Base-by-base conservation (phyloP, 2,113 vertebrate species). In the Sapajus apella region DNA sequence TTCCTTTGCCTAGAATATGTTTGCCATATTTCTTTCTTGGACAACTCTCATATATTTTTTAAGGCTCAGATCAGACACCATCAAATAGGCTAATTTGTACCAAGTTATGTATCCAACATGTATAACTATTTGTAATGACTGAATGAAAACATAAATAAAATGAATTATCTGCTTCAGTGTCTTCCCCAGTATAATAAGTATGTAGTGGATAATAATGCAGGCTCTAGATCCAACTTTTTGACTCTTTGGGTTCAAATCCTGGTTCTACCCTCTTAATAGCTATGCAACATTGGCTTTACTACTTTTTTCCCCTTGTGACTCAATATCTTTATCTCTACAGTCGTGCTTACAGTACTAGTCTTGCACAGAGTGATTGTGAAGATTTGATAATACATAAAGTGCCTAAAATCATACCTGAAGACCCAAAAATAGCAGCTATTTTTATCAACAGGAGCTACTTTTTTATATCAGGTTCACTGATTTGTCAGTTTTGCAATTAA, bases 401-500 rank as follows among this genome's bases (percentile, higher is more conserved):
- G 2, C 13, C 6, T 52, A 61, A 70, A 90, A 21, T 61, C 89
- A 25, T 35, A 79, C 11, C 11, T 58, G 76, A 87, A 12, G 30
- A 47, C 40, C 27, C 37, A 56, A 82, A 91, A 79, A 64, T 30
- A 94, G n/a, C 37, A 89, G 40, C 14, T 23, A 17, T 43, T 85
- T 35, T 85, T 79, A 70, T 84, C 35, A 96, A 40, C 1, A 12
- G 32, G 55, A 87, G 43, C n/a, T 96, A 43, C 43, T 94, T 83
- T 95, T 61, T 47, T 45, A 52, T 66, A 82, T 80, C 17, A 45
- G 10, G 16, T 16, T 81, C 25, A 90, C 18, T 84, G 70, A 87
- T 56, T 91, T 21, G 25, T 87, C 47, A 97, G 47, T 25, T 97
- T 14, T 94, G 30, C 40, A 5, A 92, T 96, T 94, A 35, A 55